Conservation (phyloP, 2,113 vertebrate species). For the Alces alces region DNA sequence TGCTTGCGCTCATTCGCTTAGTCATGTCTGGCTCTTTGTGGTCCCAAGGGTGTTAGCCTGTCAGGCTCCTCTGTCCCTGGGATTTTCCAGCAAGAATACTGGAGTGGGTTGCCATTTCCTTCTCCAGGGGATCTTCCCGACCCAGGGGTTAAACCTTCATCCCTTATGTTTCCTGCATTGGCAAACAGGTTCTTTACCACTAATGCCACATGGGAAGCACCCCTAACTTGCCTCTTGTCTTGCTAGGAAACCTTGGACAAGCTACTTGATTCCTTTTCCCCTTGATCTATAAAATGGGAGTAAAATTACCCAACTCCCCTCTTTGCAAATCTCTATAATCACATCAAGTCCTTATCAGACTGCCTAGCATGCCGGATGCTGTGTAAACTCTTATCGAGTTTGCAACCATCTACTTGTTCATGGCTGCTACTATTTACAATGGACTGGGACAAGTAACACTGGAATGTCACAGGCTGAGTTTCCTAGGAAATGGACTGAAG, state of each 20-base stretch:
- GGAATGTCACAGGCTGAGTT: not conserved
- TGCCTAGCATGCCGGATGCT: fast-evolving
- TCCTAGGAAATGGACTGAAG: not conserved
- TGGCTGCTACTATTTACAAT: fast-evolving
- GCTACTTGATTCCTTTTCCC: not conserved
- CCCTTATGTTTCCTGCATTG: not conserved
- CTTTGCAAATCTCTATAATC: not conserved
- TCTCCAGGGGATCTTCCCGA: not conserved
- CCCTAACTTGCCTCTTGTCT: not conserved
- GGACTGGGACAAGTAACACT: fast-evolving
- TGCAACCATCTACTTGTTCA: fast-evolving
- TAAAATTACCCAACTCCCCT: no score
- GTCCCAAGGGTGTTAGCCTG: not conserved
- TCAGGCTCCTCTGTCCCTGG: not conserved
- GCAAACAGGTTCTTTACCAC: not conserved
- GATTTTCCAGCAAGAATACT: not conserved
- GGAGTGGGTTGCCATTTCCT: not conserved
- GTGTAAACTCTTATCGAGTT: fast-evolving
- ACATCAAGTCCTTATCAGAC: fast-evolving
- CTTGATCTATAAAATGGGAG: not conserved
- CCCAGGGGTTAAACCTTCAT: not conserved
- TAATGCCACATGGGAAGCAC: not conserved
- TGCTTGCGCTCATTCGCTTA: not conserved
- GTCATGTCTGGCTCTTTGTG: not conserved
- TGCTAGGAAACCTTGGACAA: not conserved